A percentile compares a stretch with the other conserved stretches of the same genome.
These are phyloP conservation scores for Sebastes fasciatus DNA, from an alignment of 2,113 vertebrate species.

Conservation along the genomic window DNA sequence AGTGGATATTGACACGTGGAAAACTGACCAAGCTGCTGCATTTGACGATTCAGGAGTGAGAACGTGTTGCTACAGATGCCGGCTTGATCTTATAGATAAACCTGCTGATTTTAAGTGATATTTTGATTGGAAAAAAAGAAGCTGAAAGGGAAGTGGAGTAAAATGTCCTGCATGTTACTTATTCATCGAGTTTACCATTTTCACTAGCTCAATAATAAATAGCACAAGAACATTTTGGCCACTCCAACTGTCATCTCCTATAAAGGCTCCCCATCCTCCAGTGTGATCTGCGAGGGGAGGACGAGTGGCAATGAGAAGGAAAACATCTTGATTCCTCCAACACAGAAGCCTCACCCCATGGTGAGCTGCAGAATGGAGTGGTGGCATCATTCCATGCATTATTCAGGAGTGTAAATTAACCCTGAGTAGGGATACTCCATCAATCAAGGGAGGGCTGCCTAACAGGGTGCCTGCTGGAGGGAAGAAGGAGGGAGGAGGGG, in stretches of 20 bases:
- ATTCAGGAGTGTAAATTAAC: slow-evolving; percentile 94
- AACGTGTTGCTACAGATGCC: not conserved
- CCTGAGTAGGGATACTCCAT: slow-evolving; percentile 92
- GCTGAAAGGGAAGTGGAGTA: not conserved
- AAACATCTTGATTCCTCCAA: slow-evolving; percentile 77
- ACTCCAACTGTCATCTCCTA: slow-evolving; percentile 57
- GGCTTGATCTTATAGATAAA: not conserved
- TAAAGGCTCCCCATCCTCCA: slow-evolving; percentile 51
- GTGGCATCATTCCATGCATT: slow-evolving; percentile 87
- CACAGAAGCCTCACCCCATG: slow-evolving; percentile 87
- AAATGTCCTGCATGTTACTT: slow-evolving; percentile 64
- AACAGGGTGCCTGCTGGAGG: slow-evolving; percentile 78
- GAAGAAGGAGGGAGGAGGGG: slow-evolving; percentile 21
- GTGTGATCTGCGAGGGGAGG: slow-evolving; percentile 41
- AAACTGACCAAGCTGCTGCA: not conserved
- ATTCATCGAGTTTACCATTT: slow-evolving; percentile 74
- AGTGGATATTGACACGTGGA: not conserved
- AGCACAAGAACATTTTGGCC: slow-evolving; percentile 54
- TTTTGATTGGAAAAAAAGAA: not conserved
- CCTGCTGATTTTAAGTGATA: not conserved
- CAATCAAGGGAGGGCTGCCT: slow-evolving; percentile 90
- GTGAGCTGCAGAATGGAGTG: slow-evolving; percentile 88
- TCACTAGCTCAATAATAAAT: slow-evolving; percentile 80
- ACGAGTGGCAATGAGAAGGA: slow-evolving; percentile 48
- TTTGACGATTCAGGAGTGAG: not conserved